A percentile compares a stretch with the other conserved stretches of the same genome.
Conservation (phyloP, 2,113 vertebrate genomes). For the Salvelinus sp. region DNA sequence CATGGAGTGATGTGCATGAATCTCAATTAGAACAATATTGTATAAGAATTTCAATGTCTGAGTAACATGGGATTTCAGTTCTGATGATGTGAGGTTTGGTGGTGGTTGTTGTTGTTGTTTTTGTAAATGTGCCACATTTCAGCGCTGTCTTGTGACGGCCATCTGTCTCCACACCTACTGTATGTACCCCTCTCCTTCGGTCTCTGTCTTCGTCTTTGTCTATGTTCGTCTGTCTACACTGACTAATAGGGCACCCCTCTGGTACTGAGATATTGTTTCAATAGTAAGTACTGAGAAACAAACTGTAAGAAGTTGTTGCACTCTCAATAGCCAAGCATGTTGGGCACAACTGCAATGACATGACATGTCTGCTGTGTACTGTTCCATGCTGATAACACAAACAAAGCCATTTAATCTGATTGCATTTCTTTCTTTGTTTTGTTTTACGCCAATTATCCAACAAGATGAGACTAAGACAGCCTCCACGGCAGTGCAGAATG, state of each 20-base stretch:
- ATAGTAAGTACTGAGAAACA: conserved; percentile 87
- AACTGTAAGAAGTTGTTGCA: conserved; percentile 21
- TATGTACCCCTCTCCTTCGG: conserved; percentile 55
- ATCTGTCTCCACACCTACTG: conserved; percentile 53
- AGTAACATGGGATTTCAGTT: background rate
- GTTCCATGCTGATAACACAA: background rate
- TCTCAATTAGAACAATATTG: too few relatives aligned
- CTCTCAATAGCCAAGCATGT: conserved; percentile 55
- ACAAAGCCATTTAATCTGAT: background rate
- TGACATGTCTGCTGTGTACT: conserved; percentile 19
- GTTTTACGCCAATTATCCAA: conserved; percentile 28
- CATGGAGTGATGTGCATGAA: too few relatives aligned
- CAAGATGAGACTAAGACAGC: conserved; percentile 63
- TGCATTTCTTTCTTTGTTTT: conserved; percentile 6
- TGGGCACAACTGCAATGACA: conserved; percentile 23
- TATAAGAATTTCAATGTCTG: background rate
- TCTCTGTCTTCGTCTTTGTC: conserved; percentile 69
- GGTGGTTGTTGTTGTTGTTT: conserved; percentile 1
- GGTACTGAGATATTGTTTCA: conserved; percentile 83
- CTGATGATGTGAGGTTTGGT: background rate
- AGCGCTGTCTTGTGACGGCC: conserved; percentile 51
- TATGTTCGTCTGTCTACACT: conserved; percentile 66
- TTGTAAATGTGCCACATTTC: conserved; percentile 35
- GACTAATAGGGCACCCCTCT: conserved; percentile 79
- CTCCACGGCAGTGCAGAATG: conserved; percentile 76